These are phyloP conservation scores for Lycia hirtaria DNA, from an alignment of 2,888 invertebrate species.

Conservation along the genomic window DNA sequence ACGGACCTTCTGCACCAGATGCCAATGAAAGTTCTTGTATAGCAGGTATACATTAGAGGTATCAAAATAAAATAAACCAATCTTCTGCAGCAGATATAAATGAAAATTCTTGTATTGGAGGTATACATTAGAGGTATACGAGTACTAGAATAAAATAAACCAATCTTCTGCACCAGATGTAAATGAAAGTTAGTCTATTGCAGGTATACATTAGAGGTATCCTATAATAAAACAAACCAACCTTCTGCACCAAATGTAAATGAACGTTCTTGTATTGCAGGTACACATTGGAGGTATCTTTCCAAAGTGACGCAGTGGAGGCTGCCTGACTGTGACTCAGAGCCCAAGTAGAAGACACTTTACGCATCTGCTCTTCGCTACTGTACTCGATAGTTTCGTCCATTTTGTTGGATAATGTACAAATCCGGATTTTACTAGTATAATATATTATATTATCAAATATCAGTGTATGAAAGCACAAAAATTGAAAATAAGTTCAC, in stretches of 20 bases:
- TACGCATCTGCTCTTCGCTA: constrained; percentile 1
- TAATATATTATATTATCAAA: too few relatives aligned
- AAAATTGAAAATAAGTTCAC: too few relatives aligned
- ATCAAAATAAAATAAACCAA: too few relatives aligned
- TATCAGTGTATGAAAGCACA: too few relatives aligned
- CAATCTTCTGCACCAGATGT: constrained; percentile 2
- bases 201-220: constrained; percentile 9
- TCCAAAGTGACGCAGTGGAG: not conserved
- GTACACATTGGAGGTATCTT: constrained; percentile 7
- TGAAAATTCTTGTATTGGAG: too few relatives aligned
- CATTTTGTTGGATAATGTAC: not conserved
- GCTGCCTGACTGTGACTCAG: not conserved
- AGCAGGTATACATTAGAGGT: too few relatives aligned
- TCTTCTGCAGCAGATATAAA: too few relatives aligned
- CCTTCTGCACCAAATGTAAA: constrained; percentile 18
- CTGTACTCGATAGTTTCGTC: constrained; percentile 9
- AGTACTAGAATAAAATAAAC: too few relatives aligned
- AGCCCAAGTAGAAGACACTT: not conserved
- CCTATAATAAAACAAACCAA: constrained; percentile 10
- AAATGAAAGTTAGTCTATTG: constrained; percentile 19
- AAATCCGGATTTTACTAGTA: not conserved
- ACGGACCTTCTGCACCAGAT: too few relatives aligned
- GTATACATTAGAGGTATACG: too few relatives aligned
- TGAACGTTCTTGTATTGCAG: constrained; percentile 19
- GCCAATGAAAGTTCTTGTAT: too few relatives aligned